A percentile compares a stretch with the other conserved stretches of the same genome.
phyloP scores from a whole-genome alignment of 92 coral and sea anemone species.

The Actinernus sp. region DNA sequence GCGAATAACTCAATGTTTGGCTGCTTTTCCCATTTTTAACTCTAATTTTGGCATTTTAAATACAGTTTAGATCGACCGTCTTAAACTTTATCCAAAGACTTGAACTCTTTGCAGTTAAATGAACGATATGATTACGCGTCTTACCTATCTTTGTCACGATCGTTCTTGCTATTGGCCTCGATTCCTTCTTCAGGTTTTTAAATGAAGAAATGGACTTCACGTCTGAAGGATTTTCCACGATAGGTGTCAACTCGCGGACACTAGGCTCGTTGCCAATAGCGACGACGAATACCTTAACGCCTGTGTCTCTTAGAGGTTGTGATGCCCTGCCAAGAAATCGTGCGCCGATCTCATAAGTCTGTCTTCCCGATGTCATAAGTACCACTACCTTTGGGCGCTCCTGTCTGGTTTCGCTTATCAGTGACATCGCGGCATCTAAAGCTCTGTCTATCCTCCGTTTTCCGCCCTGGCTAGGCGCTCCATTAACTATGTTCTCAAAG shows the following conservation, averaged over 20 bases:
- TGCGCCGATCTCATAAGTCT: slow-evolving; percentile 34
- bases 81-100: no score
- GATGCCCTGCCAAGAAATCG: slow-evolving; percentile 30
- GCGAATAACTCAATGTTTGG: no score
- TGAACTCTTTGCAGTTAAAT: no score
- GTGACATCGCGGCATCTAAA: slow-evolving; percentile 62
- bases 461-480: slow-evolving; percentile 73
- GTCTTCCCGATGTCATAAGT: slow-evolving; percentile 59
- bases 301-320: slow-evolving; percentile 37
- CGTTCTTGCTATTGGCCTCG: slow-evolving; percentile 17
- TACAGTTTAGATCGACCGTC: no score
- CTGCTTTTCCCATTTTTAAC: no score
- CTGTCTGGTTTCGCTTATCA: slow-evolving; percentile 49
- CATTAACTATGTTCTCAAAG: slow-evolving; percentile 51
- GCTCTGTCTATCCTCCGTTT: slow-evolving; percentile 73
- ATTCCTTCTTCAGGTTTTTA: neutral
- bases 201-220: slow-evolving; percentile 12
- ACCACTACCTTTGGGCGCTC: slow-evolving; percentile 50
- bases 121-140: no score
- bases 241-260: slow-evolving; percentile 26
- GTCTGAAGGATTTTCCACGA: slow-evolving; percentile 57
- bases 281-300: slow-evolving; percentile 64
- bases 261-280: slow-evolving; percentile 63
- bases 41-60: no score
- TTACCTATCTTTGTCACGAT: slow-evolving; percentile 17